Evolutionary conservation across 2,113 vertebrate genomes (phyloP), one percentile per base, ranked within the genome.

Genomic region (Echinops telfairi): DNA sequence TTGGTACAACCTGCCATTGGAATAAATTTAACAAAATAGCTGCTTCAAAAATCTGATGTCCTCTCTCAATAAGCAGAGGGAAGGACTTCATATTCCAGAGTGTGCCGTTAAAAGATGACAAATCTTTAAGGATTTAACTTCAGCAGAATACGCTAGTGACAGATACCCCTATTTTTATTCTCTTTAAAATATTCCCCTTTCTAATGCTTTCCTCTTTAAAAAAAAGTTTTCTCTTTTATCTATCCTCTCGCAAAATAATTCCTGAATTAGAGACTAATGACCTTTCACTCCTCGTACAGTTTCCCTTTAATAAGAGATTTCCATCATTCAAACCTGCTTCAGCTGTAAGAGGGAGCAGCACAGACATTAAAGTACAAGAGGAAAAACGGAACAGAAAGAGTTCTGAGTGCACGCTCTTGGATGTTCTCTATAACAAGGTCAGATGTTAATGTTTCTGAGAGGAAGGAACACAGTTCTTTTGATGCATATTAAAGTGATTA

Each of bases 181-280:
- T n/a, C 75, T 57, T 33, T 10, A 47, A 81, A 14, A 36, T 22
- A 22, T 73, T 38, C 8, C n/a, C 23, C 57, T 92, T 88, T 62
- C 19, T 53, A 83, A 84, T 60, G 33, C 5, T 38, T 64, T 87
- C 23, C 3, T 81, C 66, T 68, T 53, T 53, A 7, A 53, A n/a
- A 91, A 81, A 82, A 73, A 71, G 64, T 29, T 43, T 82, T 64
- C 12, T 91, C 93, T 93, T 77, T 58, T 15, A 53, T n/a, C n/a
- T 19, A 79, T 73, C 53, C 10, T 31, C 82, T 6, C 6, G 22
- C 17, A 38, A 58, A 33, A 82, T 27, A 27, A 75, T 86, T 62
- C 71, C 70, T 88, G 33, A 94, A 73, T 92, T 36, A 79, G 47
- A 84, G 47, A 70, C 11, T 53, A 80, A 23, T 33, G 71, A 88